These are phyloP conservation scores for Ianthella basta DNA, from an alignment of 37 sponge, comb jelly and placozoan genomes.

Conservation along the genomic window DNA sequence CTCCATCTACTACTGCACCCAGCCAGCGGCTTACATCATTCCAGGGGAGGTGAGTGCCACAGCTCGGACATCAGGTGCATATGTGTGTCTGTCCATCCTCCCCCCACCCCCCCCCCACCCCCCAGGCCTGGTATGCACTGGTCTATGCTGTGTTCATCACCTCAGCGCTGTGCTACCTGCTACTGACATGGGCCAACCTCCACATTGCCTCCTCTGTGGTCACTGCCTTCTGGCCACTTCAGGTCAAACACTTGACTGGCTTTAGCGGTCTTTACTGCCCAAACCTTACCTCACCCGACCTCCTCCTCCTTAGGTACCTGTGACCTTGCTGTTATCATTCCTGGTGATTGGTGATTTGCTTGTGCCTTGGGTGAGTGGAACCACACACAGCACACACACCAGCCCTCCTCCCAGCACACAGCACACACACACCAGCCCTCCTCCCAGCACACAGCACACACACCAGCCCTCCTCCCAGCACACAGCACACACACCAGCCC, in stretches of 20 bases:
- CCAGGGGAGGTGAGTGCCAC: constrained; percentile 47
- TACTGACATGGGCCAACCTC: constrained; percentile 81
- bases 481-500: not conserved
- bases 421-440: too few relatives aligned
- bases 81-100: not conserved
- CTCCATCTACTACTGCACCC: constrained; percentile 47
- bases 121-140: constrained; percentile 66
- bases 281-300: not conserved
- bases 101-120: not conserved
- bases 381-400: too few relatives aligned
- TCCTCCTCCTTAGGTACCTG: constrained; percentile 19
- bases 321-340: constrained; percentile 14
- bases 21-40: constrained; percentile 35
- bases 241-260: constrained; percentile 60
- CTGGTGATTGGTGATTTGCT: constrained; percentile 38
- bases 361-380: not conserved
- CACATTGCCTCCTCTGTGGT: constrained; percentile 72
- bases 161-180: constrained; percentile 83
- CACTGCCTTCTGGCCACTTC: constrained; percentile 92
- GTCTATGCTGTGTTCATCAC: constrained; percentile 83
- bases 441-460: too few relatives aligned
- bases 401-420: too few relatives aligned
- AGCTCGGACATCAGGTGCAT: not conserved
- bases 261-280: not conserved
- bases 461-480: too few relatives aligned